Evolutionary conservation across 1,140 invertebrate species (phyloP).

Genomic region (Leptopilina boulardi): DNA sequence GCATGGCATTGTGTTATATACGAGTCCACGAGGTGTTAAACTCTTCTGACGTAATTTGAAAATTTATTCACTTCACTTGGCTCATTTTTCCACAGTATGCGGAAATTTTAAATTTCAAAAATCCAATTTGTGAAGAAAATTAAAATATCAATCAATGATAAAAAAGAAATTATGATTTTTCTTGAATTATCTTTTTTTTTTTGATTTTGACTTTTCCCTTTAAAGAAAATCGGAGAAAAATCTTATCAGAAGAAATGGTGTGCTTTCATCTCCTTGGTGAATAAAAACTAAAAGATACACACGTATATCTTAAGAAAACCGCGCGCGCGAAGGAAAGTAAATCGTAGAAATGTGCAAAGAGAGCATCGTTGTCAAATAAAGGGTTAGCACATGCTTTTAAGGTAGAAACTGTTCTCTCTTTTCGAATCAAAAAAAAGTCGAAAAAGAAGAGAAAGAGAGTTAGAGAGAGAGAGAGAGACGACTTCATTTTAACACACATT

Average conservation of each 20-base stretch:
- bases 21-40: conserved; percentile 22
- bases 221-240: background rate
- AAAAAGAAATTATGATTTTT: too few relatives aligned
- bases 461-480: conserved; percentile 32
- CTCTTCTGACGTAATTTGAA: conserved; percentile 17
- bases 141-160: too few relatives aligned
- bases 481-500: conserved; percentile 20
- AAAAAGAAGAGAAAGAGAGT: conserved; percentile 22
- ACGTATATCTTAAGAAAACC: conserved; percentile 1
- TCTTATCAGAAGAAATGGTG: conserved; percentile 1
- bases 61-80: conserved; percentile 9
- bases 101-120: background rate
- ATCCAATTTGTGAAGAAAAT: background rate
- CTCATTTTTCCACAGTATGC: conserved; percentile 7
- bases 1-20: conserved; percentile 2
- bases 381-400: conserved; percentile 18
- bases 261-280: background rate
- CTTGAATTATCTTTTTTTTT: too few relatives aligned
- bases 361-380: conserved; percentile 20
- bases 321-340: conserved; percentile 3
- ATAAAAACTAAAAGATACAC: background rate
- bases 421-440: conserved; percentile 35
- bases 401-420: conserved; percentile 31
- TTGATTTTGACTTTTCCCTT: too few relatives aligned
- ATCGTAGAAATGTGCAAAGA: background rate